Conservation (phyloP, 2,113 vertebrate genomes). For the Rhynchopsitta pachyrhyncha region DNA sequence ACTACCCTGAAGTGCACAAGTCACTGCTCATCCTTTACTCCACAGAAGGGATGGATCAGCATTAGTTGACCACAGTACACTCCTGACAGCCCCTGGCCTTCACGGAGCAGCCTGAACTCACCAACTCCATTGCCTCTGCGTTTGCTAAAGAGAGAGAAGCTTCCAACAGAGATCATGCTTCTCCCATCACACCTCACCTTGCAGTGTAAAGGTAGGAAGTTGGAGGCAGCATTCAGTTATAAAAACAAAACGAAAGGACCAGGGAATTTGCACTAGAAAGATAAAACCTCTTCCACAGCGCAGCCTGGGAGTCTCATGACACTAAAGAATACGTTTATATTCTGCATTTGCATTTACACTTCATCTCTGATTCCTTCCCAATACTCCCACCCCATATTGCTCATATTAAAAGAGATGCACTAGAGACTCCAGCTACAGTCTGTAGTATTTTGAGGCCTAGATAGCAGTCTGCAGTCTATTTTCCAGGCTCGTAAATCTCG, state of each 20-base stretch:
- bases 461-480: constrained; percentile 66
- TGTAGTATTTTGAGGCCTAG: constrained; percentile 35
- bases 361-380: not conserved
- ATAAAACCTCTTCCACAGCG: not conserved
- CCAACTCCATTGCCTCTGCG: not conserved
- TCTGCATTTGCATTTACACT: not conserved
- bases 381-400: not conserved
- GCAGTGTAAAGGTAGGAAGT: not conserved
- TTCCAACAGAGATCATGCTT: not conserved
- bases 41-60: not conserved
- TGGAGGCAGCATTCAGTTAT: not conserved
- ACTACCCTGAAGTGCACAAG: not conserved
- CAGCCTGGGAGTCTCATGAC: not conserved
- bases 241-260: not conserved
- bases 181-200: not conserved
- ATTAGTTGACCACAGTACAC: not conserved
- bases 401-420: constrained; percentile 17
- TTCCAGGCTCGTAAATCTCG: constrained; percentile 72
- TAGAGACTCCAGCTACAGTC: not conserved
- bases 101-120: not conserved
- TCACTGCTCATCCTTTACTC: not conserved
- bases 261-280: not conserved
- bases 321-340: not conserved
- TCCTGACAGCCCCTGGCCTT: not conserved
- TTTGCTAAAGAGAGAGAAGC: not conserved